These are phyloP conservation scores for Ips nitidus DNA, from an alignment of 1,140 invertebrate genomes.

Conservation along the genomic window DNA sequence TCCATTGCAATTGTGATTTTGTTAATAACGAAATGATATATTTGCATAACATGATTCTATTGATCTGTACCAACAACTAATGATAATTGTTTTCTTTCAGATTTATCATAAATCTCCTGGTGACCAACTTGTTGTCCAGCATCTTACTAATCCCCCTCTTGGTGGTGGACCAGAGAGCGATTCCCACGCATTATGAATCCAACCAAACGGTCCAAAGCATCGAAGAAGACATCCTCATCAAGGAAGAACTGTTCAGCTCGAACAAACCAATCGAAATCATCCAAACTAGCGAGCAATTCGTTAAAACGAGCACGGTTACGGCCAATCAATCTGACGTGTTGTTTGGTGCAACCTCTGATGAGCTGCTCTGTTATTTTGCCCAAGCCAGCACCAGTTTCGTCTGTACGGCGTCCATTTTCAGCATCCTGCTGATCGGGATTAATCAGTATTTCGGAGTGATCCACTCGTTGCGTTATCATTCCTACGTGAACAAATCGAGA, in stretches of 20 bases:
- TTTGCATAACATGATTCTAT: no score
- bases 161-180: slow-evolving; percentile 53
- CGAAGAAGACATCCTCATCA: slow-evolving; percentile 22
- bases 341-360: not conserved
- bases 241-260: slow-evolving; percentile 30
- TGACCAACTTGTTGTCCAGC: slow-evolving; percentile 67
- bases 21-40: no score
- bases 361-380: slow-evolving; percentile 53
- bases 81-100: slow-evolving; percentile 50
- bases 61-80: no score
- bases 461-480: slow-evolving; percentile 81
- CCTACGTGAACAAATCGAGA: slow-evolving; percentile 71
- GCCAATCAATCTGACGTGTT: not conserved
- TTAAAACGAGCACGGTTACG: slow-evolving; percentile 7
- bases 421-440: slow-evolving; percentile 75
- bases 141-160: slow-evolving; percentile 62
- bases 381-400: slow-evolving; percentile 58
- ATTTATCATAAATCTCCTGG: slow-evolving; percentile 69
- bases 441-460: slow-evolving; percentile 88
- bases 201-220: slow-evolving; percentile 3
- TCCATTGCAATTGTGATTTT: no score
- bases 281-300: slow-evolving; percentile 26
- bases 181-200: not conserved
- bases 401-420: slow-evolving; percentile 56
- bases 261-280: slow-evolving; percentile 34